Evolutionary conservation across 2,797 vertebrate genomes (phyloP).

Genomic region (Anguilla marmorata): DNA sequence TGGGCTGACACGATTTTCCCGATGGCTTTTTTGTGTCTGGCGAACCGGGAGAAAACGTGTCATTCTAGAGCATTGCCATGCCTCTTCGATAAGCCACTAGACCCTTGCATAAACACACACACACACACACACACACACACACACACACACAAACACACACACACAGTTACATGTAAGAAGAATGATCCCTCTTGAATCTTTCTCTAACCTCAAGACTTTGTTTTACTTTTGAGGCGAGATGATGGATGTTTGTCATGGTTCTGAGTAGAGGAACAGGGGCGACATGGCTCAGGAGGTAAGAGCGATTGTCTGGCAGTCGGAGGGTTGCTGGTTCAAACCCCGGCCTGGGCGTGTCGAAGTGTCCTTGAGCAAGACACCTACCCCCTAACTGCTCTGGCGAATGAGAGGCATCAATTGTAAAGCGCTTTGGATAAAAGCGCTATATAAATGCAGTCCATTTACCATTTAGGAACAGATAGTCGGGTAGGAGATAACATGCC

Average conservation of each 20-base stretch:
- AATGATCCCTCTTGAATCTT: not conserved
- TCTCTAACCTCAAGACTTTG: not conserved
- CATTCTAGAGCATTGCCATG: slow-evolving; percentile 85
- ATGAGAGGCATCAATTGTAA: no score
- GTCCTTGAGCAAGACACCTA: no score
- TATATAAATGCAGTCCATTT: no score
- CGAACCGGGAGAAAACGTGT: slow-evolving; percentile 99
- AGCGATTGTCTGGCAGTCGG: no score
- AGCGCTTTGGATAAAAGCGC: no score
- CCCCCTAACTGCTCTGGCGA: no score
- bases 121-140: no score
- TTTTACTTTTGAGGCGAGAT: not conserved
- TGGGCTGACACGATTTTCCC: slow-evolving; percentile 95
- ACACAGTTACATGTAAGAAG: not conserved
- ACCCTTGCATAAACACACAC: not conserved
- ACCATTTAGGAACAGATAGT: not conserved
- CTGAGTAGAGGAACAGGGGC: not conserved
- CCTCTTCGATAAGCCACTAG: not conserved
- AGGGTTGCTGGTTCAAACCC: no score
- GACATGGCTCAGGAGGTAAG: no score
- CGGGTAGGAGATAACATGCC: not conserved
- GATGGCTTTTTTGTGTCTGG: slow-evolving; percentile 77
- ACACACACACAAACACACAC: slow-evolving; percentile 6
- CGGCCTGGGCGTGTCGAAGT: no score
- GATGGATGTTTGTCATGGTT: not conserved